Evolutionary conservation across 2,797 vertebrate species (phyloP).

Genomic region (Xyrichtys novacula): DNA sequence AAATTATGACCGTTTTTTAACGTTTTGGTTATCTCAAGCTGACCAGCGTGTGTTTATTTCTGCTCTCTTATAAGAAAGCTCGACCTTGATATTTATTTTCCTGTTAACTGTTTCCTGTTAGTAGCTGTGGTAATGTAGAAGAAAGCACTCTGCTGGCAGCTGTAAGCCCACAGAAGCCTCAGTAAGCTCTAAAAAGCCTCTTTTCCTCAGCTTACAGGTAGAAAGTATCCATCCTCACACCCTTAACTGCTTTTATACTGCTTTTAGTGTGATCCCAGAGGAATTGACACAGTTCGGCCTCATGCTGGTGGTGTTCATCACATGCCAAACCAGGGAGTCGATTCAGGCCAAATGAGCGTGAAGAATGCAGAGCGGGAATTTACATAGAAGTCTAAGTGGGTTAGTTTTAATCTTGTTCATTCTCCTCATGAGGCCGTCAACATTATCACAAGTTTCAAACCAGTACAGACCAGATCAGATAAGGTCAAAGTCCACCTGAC

Average conservation of each 20-base stretch:
- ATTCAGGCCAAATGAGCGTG: constrained; percentile 6
- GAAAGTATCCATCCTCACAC: constrained; percentile 31
- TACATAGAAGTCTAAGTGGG: not conserved
- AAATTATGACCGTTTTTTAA: constrained; percentile 10
- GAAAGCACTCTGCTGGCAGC: constrained; percentile 33
- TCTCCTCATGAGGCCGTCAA: not conserved
- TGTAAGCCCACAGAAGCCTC: constrained; percentile 45
- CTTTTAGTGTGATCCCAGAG: constrained; percentile 44
- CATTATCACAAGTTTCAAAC: constrained; percentile 3
- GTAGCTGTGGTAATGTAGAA: constrained; percentile 19
- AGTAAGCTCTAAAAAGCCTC: constrained; percentile 47
- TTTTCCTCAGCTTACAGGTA: constrained; percentile 54
- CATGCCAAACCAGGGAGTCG: constrained; percentile 31
- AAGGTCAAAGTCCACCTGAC: constrained; percentile 19
- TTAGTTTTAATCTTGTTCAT: not conserved
- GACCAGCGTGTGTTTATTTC: constrained; percentile 25
- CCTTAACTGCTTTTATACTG: constrained; percentile 27
- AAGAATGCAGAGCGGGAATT: not conserved
- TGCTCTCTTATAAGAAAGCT: constrained; percentile 33
- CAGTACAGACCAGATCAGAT: constrained; percentile 25
- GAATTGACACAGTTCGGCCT: constrained; percentile 19
- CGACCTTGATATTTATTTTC: constrained; percentile 38
- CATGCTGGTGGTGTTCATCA: constrained; percentile 18
- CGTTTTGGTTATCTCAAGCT: constrained; percentile 11
- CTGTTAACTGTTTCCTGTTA: constrained; percentile 42